Conservation (phyloP, 1,140 invertebrate species). For the Conus betulinus region DNA sequence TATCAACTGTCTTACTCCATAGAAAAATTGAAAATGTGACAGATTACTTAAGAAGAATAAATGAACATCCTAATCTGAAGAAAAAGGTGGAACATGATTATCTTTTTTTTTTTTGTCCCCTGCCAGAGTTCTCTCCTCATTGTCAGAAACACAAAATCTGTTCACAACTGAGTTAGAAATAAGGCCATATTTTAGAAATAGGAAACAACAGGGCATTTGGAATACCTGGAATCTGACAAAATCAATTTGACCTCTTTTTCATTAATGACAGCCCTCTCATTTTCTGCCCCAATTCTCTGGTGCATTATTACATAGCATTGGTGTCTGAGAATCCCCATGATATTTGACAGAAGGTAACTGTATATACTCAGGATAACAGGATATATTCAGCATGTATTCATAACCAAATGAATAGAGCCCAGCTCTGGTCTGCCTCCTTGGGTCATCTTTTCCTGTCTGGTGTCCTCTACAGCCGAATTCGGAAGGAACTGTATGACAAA, state of each 20-base stretch:
- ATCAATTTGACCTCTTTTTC: too few species aligned
- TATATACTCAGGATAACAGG: neutral
- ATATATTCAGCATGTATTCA: neutral
- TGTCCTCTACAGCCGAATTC: constrained; percentile 17
- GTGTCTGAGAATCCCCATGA: too few species aligned
- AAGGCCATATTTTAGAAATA: too few species aligned
- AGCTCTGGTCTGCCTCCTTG: neutral
- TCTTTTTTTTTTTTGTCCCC: neutral
- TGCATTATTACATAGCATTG: too few species aligned
- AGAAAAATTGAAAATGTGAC: neutral
- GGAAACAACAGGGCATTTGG: too few species aligned
- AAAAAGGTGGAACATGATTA: too few species aligned
- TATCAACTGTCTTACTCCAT: neutral
- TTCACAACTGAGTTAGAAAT: too few species aligned
- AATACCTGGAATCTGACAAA: too few species aligned
- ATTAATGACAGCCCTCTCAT: too few species aligned
- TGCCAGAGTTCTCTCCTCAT: neutral
- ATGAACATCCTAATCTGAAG: too few species aligned
- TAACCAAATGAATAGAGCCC: neutral
- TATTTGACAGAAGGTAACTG: neutral
- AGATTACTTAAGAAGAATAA: neutral
- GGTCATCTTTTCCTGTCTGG: neutral
- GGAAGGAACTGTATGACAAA: constrained; percentile 2
- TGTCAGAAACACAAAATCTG: too few species aligned
- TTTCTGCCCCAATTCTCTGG: too few species aligned